Conservation (phyloP, 1,140 invertebrate species). For the Neodiprion fabricii region DNA sequence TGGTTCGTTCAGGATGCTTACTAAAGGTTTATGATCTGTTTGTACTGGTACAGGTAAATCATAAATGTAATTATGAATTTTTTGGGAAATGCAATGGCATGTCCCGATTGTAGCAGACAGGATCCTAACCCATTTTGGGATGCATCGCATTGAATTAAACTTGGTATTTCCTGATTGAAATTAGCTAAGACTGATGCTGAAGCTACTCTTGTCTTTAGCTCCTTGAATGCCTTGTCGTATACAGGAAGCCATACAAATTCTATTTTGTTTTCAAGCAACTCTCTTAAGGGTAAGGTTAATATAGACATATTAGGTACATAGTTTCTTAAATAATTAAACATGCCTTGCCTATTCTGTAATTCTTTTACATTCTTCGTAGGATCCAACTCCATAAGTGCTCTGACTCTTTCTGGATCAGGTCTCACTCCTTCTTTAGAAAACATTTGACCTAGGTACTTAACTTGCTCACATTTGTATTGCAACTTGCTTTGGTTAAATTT, state of each 20-base stretch:
- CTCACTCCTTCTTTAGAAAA: background rate
- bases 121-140: constrained; percentile 35
- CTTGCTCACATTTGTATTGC: background rate
- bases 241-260: background rate
- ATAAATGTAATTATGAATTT: constrained; percentile 46
- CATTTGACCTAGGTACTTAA: background rate
- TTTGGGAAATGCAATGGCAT: constrained; percentile 39
- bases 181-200: background rate
- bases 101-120: constrained; percentile 46
- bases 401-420: background rate
- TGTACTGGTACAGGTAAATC: constrained; percentile 38
- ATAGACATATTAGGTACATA: background rate
- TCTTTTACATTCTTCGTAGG: background rate
- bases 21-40: constrained; percentile 53
- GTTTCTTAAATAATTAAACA: background rate
- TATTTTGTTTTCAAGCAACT: background rate
- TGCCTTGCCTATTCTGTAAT: background rate
- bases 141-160: constrained; percentile 43
- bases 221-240: background rate
- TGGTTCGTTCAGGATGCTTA: constrained; percentile 33
- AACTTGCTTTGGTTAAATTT: background rate
- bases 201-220: background rate
- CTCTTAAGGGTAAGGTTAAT: background rate
- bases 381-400: background rate
- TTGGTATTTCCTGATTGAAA: constrained; percentile 36